phyloP scores from a whole-genome alignment of 2,797 vertebrate species.

The Ficedula albicollis region DNA sequence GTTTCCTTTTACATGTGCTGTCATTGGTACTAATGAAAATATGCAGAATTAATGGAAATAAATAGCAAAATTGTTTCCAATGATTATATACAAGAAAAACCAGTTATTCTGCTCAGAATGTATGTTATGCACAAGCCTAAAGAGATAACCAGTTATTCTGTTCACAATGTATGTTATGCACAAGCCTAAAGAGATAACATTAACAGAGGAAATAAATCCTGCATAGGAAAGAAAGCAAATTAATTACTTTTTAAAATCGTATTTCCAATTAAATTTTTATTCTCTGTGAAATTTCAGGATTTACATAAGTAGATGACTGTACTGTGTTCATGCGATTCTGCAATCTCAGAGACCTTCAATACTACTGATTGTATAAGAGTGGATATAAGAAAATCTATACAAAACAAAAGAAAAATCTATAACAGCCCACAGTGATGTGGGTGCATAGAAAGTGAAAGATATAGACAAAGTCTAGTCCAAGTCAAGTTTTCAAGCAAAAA shows the following conservation, averaged over 20 bases:
- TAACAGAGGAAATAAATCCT: background rate
- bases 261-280: background rate
- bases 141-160: background rate
- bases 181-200: background rate
- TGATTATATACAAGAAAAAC: background rate
- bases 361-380: fast-evolving
- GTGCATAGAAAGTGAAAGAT: background rate
- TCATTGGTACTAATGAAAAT: background rate
- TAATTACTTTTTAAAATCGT: background rate
- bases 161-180: background rate
- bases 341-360: background rate
- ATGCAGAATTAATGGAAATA: background rate
- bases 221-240: background rate
- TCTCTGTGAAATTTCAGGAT: background rate
- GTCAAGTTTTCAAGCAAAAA: background rate
- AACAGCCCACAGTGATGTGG: background rate
- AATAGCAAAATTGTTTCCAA: background rate
- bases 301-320: background rate
- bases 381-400: background rate
- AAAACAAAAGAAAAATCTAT: background rate
- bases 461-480: background rate
- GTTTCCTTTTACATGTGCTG: background rate
- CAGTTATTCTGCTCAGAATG: fast-evolving
- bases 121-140: background rate
- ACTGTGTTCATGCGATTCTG: background rate